Evolutionary conservation across 2,888 invertebrate species (phyloP).

Genomic region (Folsomia manolachei): DNA sequence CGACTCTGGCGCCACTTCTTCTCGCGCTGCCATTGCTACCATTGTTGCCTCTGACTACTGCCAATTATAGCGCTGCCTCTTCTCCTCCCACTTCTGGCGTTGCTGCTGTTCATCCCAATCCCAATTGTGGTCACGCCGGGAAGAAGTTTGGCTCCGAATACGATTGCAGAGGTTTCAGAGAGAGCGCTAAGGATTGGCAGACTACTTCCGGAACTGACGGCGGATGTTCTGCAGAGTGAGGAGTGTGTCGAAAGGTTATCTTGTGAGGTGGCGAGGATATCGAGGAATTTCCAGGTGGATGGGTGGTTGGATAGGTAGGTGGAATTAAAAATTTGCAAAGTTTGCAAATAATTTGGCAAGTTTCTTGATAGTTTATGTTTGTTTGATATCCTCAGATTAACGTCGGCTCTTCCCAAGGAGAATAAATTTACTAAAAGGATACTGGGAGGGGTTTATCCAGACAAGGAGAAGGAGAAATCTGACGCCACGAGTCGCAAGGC

Average conservation of each 20-base stretch:
- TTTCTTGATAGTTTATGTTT: background rate
- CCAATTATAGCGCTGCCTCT: conserved; percentile 22
- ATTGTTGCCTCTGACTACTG: conserved; percentile 20
- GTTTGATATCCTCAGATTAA: conserved; percentile 15
- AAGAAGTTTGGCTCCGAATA: background rate
- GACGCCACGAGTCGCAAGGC: background rate
- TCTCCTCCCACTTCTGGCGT: conserved; percentile 16
- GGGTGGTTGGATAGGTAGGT: conserved; percentile 37
- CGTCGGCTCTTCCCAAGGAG: conserved; percentile 22
- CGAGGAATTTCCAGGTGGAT: conserved; percentile 22
- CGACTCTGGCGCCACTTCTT: conserved; percentile 9
- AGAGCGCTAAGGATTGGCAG: background rate
- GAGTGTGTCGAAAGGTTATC: conserved; percentile 38
- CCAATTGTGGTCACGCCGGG: conserved; percentile 21
- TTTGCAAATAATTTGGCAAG: background rate
- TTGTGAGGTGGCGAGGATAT: conserved; percentile 32
- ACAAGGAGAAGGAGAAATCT: background rate
- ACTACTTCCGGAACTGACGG: conserved; percentile 16
- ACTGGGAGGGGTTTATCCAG: conserved; percentile 17
- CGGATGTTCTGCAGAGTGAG: conserved; percentile 28
- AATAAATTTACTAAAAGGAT: conserved; percentile 26
- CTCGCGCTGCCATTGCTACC: conserved; percentile 21
- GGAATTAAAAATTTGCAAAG: background rate
- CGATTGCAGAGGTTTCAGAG: background rate
- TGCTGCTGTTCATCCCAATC: conserved; percentile 26